These are phyloP conservation scores for Temnopleurus reevesii DNA, from an alignment of 53 echinoderm and acorn worm species.

Conservation along the genomic window DNA sequence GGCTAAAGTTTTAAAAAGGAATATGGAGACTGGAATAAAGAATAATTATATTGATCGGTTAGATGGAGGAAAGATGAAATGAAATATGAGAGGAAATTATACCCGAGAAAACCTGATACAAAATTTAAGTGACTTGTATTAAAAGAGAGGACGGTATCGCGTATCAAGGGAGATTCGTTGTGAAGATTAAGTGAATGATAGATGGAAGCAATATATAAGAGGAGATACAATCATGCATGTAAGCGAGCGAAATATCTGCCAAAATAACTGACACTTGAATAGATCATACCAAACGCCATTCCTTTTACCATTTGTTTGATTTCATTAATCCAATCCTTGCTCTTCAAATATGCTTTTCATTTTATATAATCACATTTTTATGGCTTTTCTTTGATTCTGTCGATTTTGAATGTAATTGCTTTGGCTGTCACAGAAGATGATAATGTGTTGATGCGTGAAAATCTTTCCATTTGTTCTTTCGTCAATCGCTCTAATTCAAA, in stretches of 20 bases:
- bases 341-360: not conserved
- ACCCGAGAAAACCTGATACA: too few species aligned
- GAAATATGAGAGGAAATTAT: too few species aligned
- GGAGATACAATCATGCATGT: too few species aligned
- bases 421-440: not conserved
- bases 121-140: too few species aligned
- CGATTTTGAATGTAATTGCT: constrained; percentile 9
- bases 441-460: not conserved
- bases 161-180: too few species aligned
- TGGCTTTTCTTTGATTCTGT: not conserved
- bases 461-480: not conserved
- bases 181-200: too few species aligned
- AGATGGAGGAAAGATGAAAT: too few species aligned
- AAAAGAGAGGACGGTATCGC: too few species aligned
- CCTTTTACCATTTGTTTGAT: constrained; percentile 10
- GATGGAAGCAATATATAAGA: too few species aligned
- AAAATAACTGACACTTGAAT: not conserved
- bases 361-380: not conserved
- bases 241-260: not conserved
- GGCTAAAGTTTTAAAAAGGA: too few species aligned
- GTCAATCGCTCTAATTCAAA: constrained; percentile 30
- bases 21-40: too few species aligned
- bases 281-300: not conserved
- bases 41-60: too few species aligned
- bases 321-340: not conserved